Evolutionary conservation across 1,140 invertebrate species (phyloP), one percentile per base, ranked within the genome.

Genomic region (Drosophila pectinifera): DNA sequence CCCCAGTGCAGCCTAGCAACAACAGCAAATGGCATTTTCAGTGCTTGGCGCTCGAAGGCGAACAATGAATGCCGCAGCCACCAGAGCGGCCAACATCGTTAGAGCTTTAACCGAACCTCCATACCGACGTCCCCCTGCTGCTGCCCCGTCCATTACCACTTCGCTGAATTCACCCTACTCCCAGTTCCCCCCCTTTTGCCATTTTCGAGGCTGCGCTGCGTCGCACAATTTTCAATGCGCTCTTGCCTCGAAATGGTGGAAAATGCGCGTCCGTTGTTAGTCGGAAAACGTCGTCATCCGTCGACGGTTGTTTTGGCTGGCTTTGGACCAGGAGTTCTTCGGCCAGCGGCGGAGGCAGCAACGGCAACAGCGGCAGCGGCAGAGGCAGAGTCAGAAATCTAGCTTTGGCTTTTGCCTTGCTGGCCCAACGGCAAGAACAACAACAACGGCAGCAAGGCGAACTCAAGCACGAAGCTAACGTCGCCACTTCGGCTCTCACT

Each of bases 251-350:
- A 89, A 90, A 90, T 70, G 84, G 80, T 89, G 85, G 85, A 89
- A 89, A 89, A 89, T 89, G 84, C 85, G 85, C 85, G 84, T 90
- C 84, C 85, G 85, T 84, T 90, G 80, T 89, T 89, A 89, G 84
- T 89, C 84, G 84, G 84, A 89, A 89, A 89, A 89, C 85, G 84
- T 89, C 84, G 84, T 89, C 84, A 89, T 89, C 83, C 84, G 84
- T 90, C 80, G 84, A 89, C 84, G 84, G 84, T 88, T 89, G 84
- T 88, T 89, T 88, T 81, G 84, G 80, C 80, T 74, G 84, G 62
- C 76, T 81, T 58, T 77, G 82, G 62, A 70, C 72, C 69, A 45
- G 61, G 57, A 65, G 51, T 64, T 51, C 68, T 45, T 56, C 43
- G 43, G 63, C 41, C 61, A 82, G 69, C 80, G 43, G 57, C 55